Base-by-base conservation (phyloP, 23 tunicate genomes). In the Trididemnum miniatum region DNA sequence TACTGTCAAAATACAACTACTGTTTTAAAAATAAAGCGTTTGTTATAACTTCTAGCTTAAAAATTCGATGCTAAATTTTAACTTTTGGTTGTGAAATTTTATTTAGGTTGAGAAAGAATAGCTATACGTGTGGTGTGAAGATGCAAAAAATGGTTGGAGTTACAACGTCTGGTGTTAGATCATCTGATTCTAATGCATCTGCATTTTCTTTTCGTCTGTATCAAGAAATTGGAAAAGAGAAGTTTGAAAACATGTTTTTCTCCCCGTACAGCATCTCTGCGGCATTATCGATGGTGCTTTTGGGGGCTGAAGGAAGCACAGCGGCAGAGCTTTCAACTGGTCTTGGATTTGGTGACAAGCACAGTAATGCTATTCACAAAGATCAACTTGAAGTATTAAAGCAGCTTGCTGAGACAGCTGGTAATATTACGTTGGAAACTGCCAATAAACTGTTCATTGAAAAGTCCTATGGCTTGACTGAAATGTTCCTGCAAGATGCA, bases 381-480 rank as follows among this genome's bases (percentile, higher is more conserved):
- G 18, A 74, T 20, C 30, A 74, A 2, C 59, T 7, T 20, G 31
- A 74, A 2, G 7, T 39, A 5, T 24, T 36, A 29, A 25, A 33
- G 18, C 20, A 65, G 40, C 24, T 86, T 23, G 15, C 29, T 34
- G 31, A 79, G 23, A 18, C 34, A 32, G 35, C 23, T 22, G 35
- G 54, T 20, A 77, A 37, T 39, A 79, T 86, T 37, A 37, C 65
- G 0, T 67, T 91, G 29, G 84, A 79, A 82, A 77, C 79, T 23
- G 98, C 94, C 22, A 88, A 88, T 76, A 79, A 94, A 36, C 40
- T 92, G n/a, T 92, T 87, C 54, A 87, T 84, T 0, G 92, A 83
- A 64, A 31, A 52, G 5, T 66, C 92, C 18, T 92, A 27, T 32
- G 26, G 4, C 34, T 35, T 92, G 67, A 20, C 59, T 15, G 36